These are phyloP conservation scores for Trichomalopsis sarcophagae DNA, from an alignment of 1,140 invertebrate genomes.

Conservation along the genomic window DNA sequence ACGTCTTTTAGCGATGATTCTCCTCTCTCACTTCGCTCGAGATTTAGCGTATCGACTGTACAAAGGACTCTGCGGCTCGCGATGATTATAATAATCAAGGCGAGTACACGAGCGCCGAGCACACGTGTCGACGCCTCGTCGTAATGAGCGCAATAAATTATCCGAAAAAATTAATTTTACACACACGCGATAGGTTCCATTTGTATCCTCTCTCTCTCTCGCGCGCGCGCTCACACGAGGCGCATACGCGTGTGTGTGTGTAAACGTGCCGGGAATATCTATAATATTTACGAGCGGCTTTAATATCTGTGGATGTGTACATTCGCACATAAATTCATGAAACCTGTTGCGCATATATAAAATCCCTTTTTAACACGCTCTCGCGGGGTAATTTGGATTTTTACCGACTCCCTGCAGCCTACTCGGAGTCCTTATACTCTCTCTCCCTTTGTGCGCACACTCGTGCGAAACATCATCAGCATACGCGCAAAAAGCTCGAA, in stretches of 20 bases:
- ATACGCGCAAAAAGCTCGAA: not conserved
- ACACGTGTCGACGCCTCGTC: too few relatives aligned
- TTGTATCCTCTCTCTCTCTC: not conserved
- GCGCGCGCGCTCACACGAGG: not conserved
- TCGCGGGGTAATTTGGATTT: not conserved
- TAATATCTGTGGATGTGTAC: not conserved
- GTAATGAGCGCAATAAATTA: not conserved
- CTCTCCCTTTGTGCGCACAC: not conserved
- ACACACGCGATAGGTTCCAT: not conserved
- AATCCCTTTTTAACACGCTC: constrained; percentile 8
- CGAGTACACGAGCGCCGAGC: too few relatives aligned
- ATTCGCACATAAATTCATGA: constrained; percentile 19
- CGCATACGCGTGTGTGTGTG: not conserved
- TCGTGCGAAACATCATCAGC: too few relatives aligned
- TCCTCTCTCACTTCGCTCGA: not conserved
- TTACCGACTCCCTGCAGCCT: not conserved
- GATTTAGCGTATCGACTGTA: not conserved
- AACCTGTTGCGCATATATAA: constrained; percentile 16
- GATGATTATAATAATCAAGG: not conserved
- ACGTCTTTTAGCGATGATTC: not conserved
- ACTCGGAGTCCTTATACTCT: not conserved
- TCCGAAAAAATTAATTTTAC: not conserved
- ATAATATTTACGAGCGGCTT: constrained; percentile 20
- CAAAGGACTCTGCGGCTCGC: not conserved
- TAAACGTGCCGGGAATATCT: constrained; percentile 1